Conservation (phyloP, 2,113 vertebrate species). For the Gambusia holbrooki region DNA sequence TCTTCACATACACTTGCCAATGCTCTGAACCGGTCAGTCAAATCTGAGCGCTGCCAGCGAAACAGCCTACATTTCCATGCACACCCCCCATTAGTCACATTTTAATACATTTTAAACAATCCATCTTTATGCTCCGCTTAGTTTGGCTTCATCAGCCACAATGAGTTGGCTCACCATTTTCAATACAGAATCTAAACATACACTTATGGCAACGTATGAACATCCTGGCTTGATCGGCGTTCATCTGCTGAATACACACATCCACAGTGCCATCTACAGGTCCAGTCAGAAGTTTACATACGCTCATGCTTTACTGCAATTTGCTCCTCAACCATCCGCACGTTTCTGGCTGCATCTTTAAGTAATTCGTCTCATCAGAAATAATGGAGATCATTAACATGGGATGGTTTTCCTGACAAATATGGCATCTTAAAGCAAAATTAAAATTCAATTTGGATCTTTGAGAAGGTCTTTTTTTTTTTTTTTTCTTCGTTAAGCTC, state of each 20-base stretch:
- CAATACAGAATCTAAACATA: not conserved
- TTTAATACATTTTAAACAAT: not conserved
- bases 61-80: slow-evolving; percentile 63
- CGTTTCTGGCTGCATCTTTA: not conserved
- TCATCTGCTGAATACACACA: not conserved
- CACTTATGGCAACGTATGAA: not conserved
- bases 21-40: slow-evolving; percentile 56
- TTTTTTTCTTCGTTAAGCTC: no score
- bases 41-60: slow-evolving; percentile 51
- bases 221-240: not conserved
- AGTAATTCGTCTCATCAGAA: not conserved
- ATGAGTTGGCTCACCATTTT: not conserved
- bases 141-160: not conserved
- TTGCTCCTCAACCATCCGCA: no score
- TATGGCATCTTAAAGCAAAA: no score
- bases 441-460: not conserved
- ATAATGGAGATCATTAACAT: not conserved
- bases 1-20: slow-evolving; percentile 65
- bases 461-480: no score
- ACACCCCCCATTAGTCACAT: slow-evolving; percentile 36
- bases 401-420: not conserved
- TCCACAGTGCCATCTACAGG: not conserved
- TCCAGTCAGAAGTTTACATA: not conserved
- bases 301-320: not conserved
- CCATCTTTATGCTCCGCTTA: not conserved